Evolutionary conservation across 2,797 vertebrate genomes (phyloP).

Genomic region (Lepus oiostolus): DNA sequence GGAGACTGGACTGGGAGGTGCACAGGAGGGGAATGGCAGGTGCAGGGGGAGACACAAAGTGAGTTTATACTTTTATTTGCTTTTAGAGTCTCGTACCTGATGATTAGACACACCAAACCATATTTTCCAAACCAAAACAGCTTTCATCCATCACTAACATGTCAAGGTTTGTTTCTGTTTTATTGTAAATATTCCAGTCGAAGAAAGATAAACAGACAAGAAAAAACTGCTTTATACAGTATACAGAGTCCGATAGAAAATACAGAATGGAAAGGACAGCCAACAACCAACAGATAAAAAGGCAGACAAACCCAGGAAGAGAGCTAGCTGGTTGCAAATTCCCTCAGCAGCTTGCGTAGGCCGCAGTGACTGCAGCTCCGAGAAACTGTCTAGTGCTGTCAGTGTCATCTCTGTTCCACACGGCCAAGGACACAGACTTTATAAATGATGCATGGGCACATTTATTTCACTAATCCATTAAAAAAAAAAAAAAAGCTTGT

Average conservation of each 20-base stretch:
- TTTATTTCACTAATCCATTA: conserved; percentile 86
- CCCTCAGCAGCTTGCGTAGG: conserved; percentile 59
- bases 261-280: conserved; percentile 77
- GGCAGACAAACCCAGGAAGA: conserved; percentile 64
- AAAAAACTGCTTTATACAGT: conserved; percentile 79
- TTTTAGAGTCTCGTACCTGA: neutral
- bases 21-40: neutral
- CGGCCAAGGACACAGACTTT: conserved; percentile 62
- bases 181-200: conserved; percentile 81
- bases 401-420: conserved; percentile 79
- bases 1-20: neutral
- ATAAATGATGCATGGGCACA: conserved; percentile 86
- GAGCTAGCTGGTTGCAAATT: conserved; percentile 74
- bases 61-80: conserved; percentile 36
- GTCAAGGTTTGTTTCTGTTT: conserved; percentile 78
- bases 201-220: conserved; percentile 80
- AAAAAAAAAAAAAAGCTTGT: conserved; percentile 78
- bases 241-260: conserved; percentile 84
- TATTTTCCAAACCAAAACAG: conserved; percentile 60
- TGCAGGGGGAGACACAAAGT: conserved; percentile 39
- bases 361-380: conserved; percentile 63
- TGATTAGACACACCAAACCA: neutral
- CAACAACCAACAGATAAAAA: conserved; percentile 71
- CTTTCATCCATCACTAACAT: conserved; percentile 75
- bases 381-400: conserved; percentile 76